Conservation (phyloP, 2,113 vertebrate species). For the Macrotus californicus region DNA sequence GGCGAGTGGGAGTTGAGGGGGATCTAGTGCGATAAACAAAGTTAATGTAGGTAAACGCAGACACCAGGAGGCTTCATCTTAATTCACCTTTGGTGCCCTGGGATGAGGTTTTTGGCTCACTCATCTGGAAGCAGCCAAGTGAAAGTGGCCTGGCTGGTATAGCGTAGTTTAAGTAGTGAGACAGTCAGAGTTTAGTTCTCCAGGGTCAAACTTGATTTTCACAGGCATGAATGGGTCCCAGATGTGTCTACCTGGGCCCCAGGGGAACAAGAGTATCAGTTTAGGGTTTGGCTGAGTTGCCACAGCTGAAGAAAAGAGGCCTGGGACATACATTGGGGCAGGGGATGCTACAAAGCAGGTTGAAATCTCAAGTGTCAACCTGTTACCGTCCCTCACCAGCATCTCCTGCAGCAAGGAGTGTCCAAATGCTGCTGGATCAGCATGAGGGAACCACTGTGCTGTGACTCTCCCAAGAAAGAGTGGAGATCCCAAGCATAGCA, state of each 20-base stretch:
- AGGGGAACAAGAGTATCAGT: neutral
- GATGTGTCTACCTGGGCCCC: neutral
- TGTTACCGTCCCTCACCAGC: neutral
- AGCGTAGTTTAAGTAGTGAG: neutral
- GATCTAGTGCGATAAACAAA: neutral
- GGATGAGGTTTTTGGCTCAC: neutral
- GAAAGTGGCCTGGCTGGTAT: neutral
- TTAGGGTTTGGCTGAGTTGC: neutral
- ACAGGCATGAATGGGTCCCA: neutral
- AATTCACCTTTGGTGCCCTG: neutral
- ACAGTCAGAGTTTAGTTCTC: neutral
- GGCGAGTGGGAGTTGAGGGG: neutral
- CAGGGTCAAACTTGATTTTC: neutral
- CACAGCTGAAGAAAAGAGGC: neutral
- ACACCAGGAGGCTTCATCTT: neutral
- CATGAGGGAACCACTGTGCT: neutral
- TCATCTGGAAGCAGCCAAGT: neutral
- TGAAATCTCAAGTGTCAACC: neutral
- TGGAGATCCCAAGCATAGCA: neutral
- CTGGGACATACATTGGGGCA: fast-evolving
- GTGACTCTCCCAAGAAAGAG: neutral
- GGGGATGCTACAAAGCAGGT: neutral
- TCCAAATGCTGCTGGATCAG: neutral
- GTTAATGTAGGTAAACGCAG: neutral
- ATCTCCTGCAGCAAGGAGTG: neutral